A percentile compares a stretch with the other conserved stretches of the same genome.
These are phyloP conservation scores for Ginglymostoma cirratum DNA, from an alignment of 2,113 vertebrate species.

Conservation along the genomic window DNA sequence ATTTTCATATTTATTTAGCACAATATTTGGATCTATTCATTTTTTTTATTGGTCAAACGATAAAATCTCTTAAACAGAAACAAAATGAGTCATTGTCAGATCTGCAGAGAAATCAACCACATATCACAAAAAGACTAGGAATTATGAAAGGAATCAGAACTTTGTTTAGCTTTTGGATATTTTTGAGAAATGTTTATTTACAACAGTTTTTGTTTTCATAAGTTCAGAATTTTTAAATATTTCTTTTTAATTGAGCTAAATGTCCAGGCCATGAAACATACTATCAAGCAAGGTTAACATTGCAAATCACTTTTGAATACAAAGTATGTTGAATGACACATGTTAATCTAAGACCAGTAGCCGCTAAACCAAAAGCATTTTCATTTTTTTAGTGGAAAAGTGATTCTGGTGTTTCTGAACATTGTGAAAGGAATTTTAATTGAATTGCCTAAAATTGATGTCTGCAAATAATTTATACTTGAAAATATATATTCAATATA, in stretches of 20 bases:
- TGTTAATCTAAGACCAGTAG: not conserved
- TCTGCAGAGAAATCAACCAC: not conserved
- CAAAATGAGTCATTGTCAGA: not conserved
- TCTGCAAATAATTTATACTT: not conserved
- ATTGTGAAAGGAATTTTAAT: not conserved
- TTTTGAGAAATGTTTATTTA: not conserved
- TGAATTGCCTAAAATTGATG: not conserved
- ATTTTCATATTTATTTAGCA: not conserved
- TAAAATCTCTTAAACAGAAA: not conserved
- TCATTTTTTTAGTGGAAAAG: not conserved
- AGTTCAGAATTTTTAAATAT: not conserved
- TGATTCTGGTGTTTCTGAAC: not conserved
- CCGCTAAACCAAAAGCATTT: not conserved
- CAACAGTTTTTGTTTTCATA: not conserved
- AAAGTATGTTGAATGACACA: not conserved
- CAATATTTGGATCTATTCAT: not conserved
- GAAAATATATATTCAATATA: not conserved
- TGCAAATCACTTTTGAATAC: not conserved
- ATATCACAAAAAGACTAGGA: not conserved
- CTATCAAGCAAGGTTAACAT: not conserved
- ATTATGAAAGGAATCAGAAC: not conserved
- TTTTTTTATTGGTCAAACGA: not conserved
- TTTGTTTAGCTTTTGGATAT: not conserved
- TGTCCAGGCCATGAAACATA: not conserved
- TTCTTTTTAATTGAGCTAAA: not conserved